Conservation (phyloP, 2,797 vertebrate genomes). For the Argyrosomus regius region DNA sequence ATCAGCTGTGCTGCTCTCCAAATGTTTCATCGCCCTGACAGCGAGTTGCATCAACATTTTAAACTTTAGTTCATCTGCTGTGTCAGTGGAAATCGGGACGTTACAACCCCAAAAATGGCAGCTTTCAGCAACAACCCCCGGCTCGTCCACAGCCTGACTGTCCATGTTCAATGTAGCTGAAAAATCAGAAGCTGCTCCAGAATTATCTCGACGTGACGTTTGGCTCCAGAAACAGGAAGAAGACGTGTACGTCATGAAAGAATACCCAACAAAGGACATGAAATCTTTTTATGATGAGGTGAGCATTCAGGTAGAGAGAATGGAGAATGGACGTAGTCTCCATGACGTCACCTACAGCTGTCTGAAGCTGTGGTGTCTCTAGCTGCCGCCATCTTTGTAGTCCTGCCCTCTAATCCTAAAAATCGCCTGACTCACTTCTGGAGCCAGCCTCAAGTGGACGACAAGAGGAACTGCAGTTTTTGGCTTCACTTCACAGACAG, state of each 20-base stretch:
- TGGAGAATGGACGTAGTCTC: too few species aligned
- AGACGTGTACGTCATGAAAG: not conserved
- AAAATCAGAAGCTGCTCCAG: conserved; percentile 27
- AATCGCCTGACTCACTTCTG: too few species aligned
- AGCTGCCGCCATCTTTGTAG: too few species aligned
- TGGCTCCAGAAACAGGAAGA: conserved; percentile 25
- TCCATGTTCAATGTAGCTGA: not conserved
- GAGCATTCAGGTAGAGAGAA: too few species aligned
- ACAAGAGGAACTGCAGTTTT: too few species aligned
- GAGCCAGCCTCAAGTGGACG: too few species aligned
- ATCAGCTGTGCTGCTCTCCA: conserved; percentile 22
- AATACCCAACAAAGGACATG: not conserved
- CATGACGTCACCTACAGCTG: too few species aligned
- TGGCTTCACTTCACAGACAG: too few species aligned
- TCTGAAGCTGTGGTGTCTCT: too few species aligned
- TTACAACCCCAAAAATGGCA: conserved; percentile 16
- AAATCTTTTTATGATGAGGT: not conserved
- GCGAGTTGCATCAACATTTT: conserved; percentile 6
- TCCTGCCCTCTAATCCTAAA: too few species aligned
- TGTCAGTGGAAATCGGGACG: not conserved
- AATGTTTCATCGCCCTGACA: not conserved
- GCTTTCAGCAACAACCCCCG: conserved; percentile 21
- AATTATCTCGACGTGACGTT: conserved; percentile 16
- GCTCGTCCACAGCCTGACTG: conserved; percentile 13
- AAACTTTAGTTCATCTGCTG: conserved; percentile 17